Percentiles rank a stretch among this genome's conserved stretches.
phyloP scores from a whole-genome alignment of 2,113 vertebrate genomes.

The Chinchilla lanigera region DNA sequence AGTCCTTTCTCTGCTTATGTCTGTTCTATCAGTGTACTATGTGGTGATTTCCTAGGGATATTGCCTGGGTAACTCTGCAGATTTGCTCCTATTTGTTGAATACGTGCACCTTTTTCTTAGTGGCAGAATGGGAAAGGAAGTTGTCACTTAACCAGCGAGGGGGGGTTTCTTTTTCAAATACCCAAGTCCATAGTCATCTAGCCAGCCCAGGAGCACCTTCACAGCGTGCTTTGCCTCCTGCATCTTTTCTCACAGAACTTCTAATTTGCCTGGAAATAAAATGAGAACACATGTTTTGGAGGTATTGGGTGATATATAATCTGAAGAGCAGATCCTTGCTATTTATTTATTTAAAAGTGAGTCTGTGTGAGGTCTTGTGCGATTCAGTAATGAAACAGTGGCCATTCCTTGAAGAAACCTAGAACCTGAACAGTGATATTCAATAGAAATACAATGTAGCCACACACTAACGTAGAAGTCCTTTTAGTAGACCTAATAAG shows the following conservation, averaged over 20 bases:
- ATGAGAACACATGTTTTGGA: background rate
- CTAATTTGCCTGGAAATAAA: background rate
- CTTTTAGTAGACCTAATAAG: background rate
- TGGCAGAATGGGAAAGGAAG: background rate
- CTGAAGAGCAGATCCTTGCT: background rate
- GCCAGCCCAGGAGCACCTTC: background rate
- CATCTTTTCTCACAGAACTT: background rate
- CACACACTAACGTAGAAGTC: background rate
- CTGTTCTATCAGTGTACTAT: background rate
- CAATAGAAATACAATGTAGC: background rate
- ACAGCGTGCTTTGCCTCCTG: background rate
- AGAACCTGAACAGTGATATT: background rate
- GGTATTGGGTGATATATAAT: background rate
- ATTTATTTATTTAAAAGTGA: background rate
- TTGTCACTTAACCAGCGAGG: background rate
- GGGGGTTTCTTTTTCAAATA: background rate
- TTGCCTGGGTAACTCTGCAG: background rate
- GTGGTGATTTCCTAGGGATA: background rate
- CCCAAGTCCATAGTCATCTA: background rate
- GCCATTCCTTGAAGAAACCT: slow-evolving; percentile 1
- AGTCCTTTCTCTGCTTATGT: background rate
- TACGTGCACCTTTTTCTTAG: background rate
- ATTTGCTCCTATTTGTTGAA: background rate
- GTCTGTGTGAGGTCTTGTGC: background rate
- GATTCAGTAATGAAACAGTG: background rate